Base-by-base conservation (phyloP, 2,113 vertebrate genomes). In the Laticauda laticaudata region DNA sequence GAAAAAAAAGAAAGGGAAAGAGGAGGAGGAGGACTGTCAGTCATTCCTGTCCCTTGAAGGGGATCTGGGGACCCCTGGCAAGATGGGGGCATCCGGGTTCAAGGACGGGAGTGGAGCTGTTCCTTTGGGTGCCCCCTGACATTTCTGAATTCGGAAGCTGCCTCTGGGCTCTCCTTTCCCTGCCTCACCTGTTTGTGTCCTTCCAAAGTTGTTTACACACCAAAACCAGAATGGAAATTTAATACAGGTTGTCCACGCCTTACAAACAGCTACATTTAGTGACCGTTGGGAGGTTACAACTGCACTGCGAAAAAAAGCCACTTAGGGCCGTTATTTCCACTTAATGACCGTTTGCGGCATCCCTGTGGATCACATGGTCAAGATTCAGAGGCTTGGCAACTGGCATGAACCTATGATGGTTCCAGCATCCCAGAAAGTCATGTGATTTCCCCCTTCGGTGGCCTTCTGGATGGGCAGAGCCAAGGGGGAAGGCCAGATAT, bases 221-320 rank as follows among this genome's bases (percentile, higher is more conserved):
- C 14, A 15, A 69, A 69, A 29, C 29, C 64, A n/a, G n/a, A 18
- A 34, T 1, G 64, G 64, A 34, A 69, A 69, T 69, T 69, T 69
- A 34, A 69, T 69, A 34, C 64, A 34, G 64, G 64, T 2, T 2
- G 1, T 34, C 29, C 61, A 2, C 61, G 4, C 4, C 29, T 69
- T n/a, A n/a, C 61, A 69, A n/a, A 24, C 29, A 11, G 12, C 5
- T 2, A 51, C 61, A 69, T 14, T 64, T 64, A 64, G 26, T 29
- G 59, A 61, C 59, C 11, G 0, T 64, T 1, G 2, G 8, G 48
- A 69, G 4, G 12, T 14, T 69, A 5, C 61, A 15, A n/a, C 12
- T 1, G 61, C 26, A 29, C 61, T 12, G 59, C 8, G 48, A 1
- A 1, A 7, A 5, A 26, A n/a, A n/a, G 12, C 2, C 0, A 5